Percentiles rank a stretch among this genome's conserved stretches.
These are phyloP conservation scores for Enhydra lutris DNA, from an alignment of 2,113 vertebrate genomes.

Conservation along the genomic window DNA sequence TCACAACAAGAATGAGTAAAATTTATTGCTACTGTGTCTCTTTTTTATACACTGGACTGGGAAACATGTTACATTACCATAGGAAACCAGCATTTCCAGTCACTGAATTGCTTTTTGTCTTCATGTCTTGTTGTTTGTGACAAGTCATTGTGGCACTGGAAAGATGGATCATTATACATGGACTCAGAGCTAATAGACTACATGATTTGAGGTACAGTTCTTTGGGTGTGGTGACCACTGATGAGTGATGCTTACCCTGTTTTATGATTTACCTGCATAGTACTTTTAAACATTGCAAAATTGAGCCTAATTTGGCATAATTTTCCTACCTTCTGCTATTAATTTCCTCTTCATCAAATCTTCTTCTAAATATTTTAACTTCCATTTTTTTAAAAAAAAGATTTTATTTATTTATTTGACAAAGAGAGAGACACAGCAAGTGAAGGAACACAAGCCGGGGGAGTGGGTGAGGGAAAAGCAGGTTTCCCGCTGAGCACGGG, in stretches of 20 bases:
- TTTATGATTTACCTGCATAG: background rate
- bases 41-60: background rate
- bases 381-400: background rate
- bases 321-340: background rate
- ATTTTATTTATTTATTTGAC: too few relatives aligned
- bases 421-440: too few relatives aligned
- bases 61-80: background rate
- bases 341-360: background rate
- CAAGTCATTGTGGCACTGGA: background rate
- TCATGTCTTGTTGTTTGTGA: background rate
- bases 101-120: background rate
- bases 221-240: background rate
- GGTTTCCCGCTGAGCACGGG: too few relatives aligned
- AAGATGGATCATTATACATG: background rate
- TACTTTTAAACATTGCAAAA: background rate
- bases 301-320: background rate
- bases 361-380: background rate
- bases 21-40: background rate
- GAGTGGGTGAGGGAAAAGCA: too few relatives aligned
- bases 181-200: background rate
- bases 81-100: background rate
- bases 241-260: background rate
- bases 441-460: too few relatives aligned
- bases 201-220: background rate
- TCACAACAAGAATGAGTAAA: background rate